Percentiles rank a stretch among this genome's conserved stretches.
Conservation (phyloP, 2,113 vertebrate species). For the Sylvilagus bachmani region DNA sequence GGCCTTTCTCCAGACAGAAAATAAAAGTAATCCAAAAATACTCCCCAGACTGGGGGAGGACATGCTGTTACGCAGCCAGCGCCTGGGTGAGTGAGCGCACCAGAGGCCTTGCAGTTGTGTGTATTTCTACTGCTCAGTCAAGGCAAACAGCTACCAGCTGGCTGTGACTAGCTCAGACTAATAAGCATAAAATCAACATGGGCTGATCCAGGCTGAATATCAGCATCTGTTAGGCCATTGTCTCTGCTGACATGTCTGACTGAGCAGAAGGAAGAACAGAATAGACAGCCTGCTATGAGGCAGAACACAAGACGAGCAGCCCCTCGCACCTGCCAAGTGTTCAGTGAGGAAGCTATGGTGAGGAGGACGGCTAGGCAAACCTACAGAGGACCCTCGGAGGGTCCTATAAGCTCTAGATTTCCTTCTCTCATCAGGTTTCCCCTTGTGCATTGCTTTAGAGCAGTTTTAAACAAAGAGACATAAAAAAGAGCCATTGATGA, state of each 20-base stretch:
- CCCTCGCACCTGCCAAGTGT: slow-evolving; percentile 10
- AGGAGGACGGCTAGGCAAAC: neutral
- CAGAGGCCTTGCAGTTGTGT: slow-evolving; percentile 42
- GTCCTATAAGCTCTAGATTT: neutral
- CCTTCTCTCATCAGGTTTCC: neutral
- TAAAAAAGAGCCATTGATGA: neutral
- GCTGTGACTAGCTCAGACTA: slow-evolving; percentile 75
- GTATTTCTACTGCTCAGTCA: slow-evolving; percentile 75
- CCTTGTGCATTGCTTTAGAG: neutral
- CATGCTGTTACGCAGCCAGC: neutral
- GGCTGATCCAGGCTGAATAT: slow-evolving; percentile 76
- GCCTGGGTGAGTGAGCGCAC: slow-evolving; percentile 50
- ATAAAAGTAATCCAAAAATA: slow-evolving; percentile 32
- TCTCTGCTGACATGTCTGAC: slow-evolving; percentile 72
- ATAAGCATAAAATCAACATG: slow-evolving; percentile 82
- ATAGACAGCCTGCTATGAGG: slow-evolving; percentile 55
- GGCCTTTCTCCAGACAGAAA: neutral
- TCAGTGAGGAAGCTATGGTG: neutral
- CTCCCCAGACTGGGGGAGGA: neutral
- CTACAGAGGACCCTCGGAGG: neutral
- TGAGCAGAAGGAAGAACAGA: slow-evolving; percentile 74
- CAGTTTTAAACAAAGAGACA: slow-evolving; percentile 21
- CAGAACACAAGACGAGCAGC: slow-evolving; percentile 50
- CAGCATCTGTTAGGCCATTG: slow-evolving; percentile 82
- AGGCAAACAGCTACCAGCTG: slow-evolving; percentile 82